A percentile compares a stretch with the other conserved stretches of the same genome.
These are phyloP conservation scores for Leptocoma aspasia DNA, from an alignment of 2,113 vertebrate species.

Conservation along the genomic window DNA sequence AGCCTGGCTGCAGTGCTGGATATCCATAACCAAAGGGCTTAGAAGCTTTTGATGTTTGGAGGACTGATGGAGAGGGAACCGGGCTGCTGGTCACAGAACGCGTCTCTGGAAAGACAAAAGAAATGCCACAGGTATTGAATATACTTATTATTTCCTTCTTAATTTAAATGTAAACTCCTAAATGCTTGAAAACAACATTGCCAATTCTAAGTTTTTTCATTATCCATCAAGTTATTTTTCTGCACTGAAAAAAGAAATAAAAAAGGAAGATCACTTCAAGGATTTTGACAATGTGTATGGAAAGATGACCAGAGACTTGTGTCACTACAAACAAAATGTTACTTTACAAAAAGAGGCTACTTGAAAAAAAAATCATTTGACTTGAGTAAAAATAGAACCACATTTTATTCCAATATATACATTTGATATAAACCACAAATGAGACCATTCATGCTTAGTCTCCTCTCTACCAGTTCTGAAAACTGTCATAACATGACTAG, in stretches of 20 bases:
- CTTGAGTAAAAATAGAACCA: background rate
- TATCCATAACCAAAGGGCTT: constrained; percentile 89
- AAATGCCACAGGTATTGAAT: background rate
- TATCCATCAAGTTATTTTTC: background rate
- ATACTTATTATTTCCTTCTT: background rate
- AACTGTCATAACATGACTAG: background rate
- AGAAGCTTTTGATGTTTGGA: constrained; percentile 71
- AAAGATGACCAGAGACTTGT: background rate
- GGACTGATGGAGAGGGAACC: constrained; percentile 65
- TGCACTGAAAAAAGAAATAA: background rate
- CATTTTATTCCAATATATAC: background rate
- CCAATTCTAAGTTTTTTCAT: background rate
- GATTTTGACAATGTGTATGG: background rate
- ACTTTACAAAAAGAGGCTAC: background rate
- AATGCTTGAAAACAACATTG: background rate
- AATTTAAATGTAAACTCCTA: background rate
- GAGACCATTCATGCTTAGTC: background rate
- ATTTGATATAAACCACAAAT: background rate
- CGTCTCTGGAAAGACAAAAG: constrained; percentile 60
- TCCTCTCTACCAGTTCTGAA: background rate
- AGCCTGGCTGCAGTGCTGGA: constrained; percentile 82
- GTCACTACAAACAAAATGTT: background rate
- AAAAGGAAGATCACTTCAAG: background rate
- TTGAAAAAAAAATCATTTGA: background rate
- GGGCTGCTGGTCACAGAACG: constrained; percentile 69